Percentiles rank a stretch among this genome's conserved stretches.
Evolutionary conservation across 2,113 vertebrate species (phyloP).

Genomic region (Donacobius atricapilla): DNA sequence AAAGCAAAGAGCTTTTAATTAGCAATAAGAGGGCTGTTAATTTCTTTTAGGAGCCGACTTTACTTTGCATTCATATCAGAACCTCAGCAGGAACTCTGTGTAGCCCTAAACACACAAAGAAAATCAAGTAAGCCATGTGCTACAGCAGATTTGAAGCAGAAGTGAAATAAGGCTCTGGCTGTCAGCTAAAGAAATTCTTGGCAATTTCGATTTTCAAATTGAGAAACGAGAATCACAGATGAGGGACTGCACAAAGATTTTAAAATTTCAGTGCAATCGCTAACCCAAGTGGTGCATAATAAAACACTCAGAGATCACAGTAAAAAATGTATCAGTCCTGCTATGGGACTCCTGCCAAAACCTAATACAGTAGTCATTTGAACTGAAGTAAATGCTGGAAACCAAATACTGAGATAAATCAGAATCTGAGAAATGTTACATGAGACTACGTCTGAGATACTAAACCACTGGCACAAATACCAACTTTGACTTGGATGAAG

Average conservation of each 20-base stretch:
- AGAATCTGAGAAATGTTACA: not conserved
- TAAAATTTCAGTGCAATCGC: not conserved
- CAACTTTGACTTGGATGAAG: not conserved
- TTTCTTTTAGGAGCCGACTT: constrained; percentile 77
- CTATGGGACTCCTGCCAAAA: not conserved
- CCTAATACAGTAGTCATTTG: not conserved
- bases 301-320: not conserved
- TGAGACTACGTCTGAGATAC: not conserved
- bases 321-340: not conserved
- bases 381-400: not conserved
- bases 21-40: constrained; percentile 88
- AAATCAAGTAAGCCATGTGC: constrained; percentile 48
- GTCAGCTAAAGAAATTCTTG: constrained; percentile 46
- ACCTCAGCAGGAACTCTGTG: constrained; percentile 69
- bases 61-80: constrained; percentile 64
- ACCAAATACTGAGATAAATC: not conserved
- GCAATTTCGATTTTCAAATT: constrained; percentile 31
- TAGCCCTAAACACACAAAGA: constrained; percentile 46
- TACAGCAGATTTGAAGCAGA: constrained; percentile 36
- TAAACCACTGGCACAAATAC: not conserved
- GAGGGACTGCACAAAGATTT: not conserved
- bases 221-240: not conserved
- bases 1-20: constrained; percentile 98
- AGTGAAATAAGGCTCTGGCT: not conserved
- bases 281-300: not conserved